Evolutionary conservation across 2,113 vertebrate genomes (phyloP).

Genomic region (Laticauda laticaudata): DNA sequence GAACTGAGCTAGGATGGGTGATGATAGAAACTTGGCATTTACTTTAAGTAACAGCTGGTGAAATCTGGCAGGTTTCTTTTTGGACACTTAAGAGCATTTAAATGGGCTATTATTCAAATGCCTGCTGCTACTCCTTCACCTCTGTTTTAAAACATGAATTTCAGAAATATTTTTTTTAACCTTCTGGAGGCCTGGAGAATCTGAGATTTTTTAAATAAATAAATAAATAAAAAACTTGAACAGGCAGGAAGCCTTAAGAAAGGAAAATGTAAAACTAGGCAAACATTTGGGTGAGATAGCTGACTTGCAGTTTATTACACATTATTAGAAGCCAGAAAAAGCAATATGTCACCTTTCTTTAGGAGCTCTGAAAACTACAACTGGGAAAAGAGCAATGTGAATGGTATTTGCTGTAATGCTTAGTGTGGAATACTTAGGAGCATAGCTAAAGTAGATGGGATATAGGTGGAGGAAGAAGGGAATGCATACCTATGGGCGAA

Average conservation of each 20-base stretch:
- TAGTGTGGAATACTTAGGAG: background rate
- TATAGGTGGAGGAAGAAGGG: no score
- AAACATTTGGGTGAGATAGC: background rate
- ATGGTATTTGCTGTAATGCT: background rate
- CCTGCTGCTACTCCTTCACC: slow-evolving; percentile 32
- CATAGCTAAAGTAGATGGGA: background rate
- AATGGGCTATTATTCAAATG: slow-evolving; percentile 50
- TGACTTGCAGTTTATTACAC: background rate
- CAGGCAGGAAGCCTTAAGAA: slow-evolving; percentile 6
- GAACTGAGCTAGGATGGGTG: slow-evolving; percentile 44
- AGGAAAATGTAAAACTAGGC: background rate
- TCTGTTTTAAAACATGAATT: slow-evolving; percentile 38
- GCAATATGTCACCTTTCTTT: background rate
- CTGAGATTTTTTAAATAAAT: background rate
- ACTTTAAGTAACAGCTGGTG: slow-evolving; percentile 63
- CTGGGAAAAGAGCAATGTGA: background rate
- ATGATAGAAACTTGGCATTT: slow-evolving; percentile 57
- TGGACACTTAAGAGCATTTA: slow-evolving; percentile 58
- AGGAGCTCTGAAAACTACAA: background rate
- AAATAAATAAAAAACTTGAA: slow-evolving; percentile 5
- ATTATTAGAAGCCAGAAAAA: background rate
- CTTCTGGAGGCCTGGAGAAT: background rate
- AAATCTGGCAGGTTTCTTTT: slow-evolving; percentile 45
- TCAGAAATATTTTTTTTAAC: slow-evolving; percentile 34
- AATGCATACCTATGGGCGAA: background rate